A percentile compares a stretch with the other conserved stretches of the same genome.
Conservation (phyloP, 1,140 invertebrate species). For the Hormaphis cornu region DNA sequence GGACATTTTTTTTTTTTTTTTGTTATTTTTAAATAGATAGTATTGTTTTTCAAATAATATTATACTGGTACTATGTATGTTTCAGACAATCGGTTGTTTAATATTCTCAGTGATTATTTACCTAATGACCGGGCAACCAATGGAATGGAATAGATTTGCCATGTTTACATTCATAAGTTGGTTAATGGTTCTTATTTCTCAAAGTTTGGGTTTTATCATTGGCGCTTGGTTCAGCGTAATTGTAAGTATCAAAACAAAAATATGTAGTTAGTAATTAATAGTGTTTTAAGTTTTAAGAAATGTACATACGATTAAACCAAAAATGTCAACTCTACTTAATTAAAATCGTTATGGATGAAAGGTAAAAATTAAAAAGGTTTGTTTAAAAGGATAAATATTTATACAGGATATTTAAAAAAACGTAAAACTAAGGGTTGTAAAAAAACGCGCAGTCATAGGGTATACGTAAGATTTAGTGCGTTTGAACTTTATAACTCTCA, state of each 20-base stretch:
- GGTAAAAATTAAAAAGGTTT: too few relatives aligned
- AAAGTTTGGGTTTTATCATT: conserved; percentile 79
- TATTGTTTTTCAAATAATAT: background rate
- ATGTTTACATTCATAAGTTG: conserved; percentile 76
- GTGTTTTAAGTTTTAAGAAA: background rate
- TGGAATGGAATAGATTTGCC: conserved; percentile 60
- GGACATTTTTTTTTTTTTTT: background rate
- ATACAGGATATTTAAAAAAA: too few relatives aligned
- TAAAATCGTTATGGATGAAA: too few relatives aligned
- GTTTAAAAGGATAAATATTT: too few relatives aligned
- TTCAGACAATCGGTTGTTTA: conserved; percentile 59
- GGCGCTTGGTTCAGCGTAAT: conserved; percentile 73
- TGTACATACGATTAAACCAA: too few relatives aligned
- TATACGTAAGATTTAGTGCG: too few relatives aligned
- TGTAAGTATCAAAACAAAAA: conserved; percentile 50
- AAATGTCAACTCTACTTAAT: too few relatives aligned
- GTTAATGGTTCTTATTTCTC: conserved; percentile 74
- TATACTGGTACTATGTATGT: conserved; percentile 33
- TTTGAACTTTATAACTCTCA: too few relatives aligned
- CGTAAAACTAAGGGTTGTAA: too few relatives aligned
- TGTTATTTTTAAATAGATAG: background rate
- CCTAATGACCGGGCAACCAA: conserved; percentile 74
- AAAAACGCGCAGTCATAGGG: too few relatives aligned
- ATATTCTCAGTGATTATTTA: conserved; percentile 76
- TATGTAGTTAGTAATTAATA: background rate